Evolutionary conservation across 2,797 vertebrate genomes (phyloP).

Genomic region (Iguana delicatissima): DNA sequence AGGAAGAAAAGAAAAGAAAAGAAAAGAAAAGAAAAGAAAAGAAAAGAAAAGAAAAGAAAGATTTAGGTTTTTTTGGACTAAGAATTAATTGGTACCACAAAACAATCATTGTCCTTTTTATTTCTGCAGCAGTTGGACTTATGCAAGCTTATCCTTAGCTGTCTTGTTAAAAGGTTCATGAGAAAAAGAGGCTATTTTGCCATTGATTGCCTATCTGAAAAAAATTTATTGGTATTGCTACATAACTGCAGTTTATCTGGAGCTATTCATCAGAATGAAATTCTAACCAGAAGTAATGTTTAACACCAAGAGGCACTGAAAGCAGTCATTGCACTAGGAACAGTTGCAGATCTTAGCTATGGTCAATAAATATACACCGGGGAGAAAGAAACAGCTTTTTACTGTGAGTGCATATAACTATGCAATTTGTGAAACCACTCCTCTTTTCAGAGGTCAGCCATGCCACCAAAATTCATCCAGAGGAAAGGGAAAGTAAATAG

Average conservation of each 20-base stretch:
- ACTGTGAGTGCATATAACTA: too few species aligned
- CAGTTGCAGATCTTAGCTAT: neutral
- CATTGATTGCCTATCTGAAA: neutral
- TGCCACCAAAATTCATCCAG: too few species aligned
- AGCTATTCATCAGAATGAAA: neutral
- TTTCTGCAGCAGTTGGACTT: neutral
- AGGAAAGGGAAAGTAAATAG: neutral
- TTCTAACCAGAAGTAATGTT: neutral
- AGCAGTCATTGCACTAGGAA: neutral
- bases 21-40: too few species aligned
- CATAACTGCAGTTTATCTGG: neutral
- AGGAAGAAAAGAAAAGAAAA: too few species aligned
- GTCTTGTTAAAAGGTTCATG: neutral
- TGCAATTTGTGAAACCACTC: too few species aligned
- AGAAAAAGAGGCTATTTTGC: neutral
- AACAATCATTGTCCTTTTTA: neutral
- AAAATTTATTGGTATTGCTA: neutral
- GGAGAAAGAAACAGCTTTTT: too few species aligned
- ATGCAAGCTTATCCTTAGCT: neutral
- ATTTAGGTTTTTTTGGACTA: neutral
- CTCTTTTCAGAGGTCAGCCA: too few species aligned
- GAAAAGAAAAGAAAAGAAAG: too few species aligned
- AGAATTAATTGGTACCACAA: neutral
- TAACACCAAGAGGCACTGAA: slow-evolving; percentile 15
- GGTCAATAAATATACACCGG: neutral